phyloP scores from a whole-genome alignment of 2,888 invertebrate species.

The Cybosia mesomella region DNA sequence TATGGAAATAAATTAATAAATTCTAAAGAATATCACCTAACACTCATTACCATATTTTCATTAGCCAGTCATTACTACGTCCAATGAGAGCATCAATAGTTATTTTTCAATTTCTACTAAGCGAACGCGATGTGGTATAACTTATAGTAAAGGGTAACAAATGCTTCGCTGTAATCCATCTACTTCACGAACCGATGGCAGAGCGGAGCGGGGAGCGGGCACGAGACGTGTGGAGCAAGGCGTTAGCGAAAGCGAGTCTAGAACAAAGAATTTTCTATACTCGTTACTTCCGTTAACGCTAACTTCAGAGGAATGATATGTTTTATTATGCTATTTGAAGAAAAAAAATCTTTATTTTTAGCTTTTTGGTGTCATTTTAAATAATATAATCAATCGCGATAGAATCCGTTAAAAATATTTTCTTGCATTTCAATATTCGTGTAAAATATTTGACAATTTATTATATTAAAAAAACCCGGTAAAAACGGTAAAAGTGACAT shows the following conservation, averaged over 20 bases:
- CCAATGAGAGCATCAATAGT: constrained; percentile 28
- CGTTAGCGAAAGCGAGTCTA: constrained; percentile 33
- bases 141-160: constrained; percentile 71
- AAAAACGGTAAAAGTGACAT: too few relatives aligned
- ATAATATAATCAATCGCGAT: too few relatives aligned
- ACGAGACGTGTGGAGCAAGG: constrained; percentile 32
- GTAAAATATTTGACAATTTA: too few relatives aligned
- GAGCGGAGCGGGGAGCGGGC: constrained; percentile 51
- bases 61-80: constrained; percentile 30
- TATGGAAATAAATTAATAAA: too few relatives aligned
- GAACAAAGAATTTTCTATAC: neutral
- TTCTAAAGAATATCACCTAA: neutral
- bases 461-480: too few relatives aligned
- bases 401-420: too few relatives aligned
- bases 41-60: constrained; percentile 17
- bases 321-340: too few relatives aligned
- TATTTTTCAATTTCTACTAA: constrained; percentile 60
- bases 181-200: constrained; percentile 76
- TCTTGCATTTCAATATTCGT: too few relatives aligned
- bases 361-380: neutral
- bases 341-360: neutral
- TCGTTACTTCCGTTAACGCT: neutral
- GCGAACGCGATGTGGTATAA: constrained; percentile 52
- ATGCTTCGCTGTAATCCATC: constrained; percentile 81
- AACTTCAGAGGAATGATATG: neutral